These are phyloP conservation scores for Lichenostomus cassidix DNA, from an alignment of 2,113 vertebrate genomes.

Conservation along the genomic window DNA sequence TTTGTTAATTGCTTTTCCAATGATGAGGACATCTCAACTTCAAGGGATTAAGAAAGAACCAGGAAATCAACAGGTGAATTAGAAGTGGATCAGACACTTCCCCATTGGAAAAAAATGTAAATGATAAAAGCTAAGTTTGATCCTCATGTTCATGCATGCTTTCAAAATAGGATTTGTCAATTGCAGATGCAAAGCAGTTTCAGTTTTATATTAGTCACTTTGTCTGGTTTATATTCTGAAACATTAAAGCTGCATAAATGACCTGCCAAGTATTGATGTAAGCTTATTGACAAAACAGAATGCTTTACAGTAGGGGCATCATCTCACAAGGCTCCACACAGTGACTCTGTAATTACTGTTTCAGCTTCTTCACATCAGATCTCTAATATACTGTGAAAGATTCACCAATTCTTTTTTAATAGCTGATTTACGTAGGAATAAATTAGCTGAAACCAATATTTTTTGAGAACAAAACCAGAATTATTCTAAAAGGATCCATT, in stretches of 20 bases:
- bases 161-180: constrained; percentile 75
- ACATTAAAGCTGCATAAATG: constrained; percentile 64
- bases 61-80: constrained; percentile 73
- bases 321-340: constrained; percentile 36
- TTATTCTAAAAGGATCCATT: constrained; percentile 3
- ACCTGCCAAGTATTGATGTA: constrained; percentile 72
- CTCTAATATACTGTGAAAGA: neutral
- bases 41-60: constrained; percentile 62
- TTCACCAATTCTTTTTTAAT: neutral
- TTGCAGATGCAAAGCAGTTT: constrained; percentile 66
- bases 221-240: constrained; percentile 68
- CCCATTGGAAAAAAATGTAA: constrained; percentile 53
- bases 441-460: constrained; percentile 41
- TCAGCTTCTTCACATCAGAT: constrained; percentile 7
- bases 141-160: constrained; percentile 63
- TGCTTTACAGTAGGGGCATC: constrained; percentile 60
- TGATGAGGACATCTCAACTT: constrained; percentile 55
- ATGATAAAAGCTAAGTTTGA: constrained; percentile 71
- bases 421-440: constrained; percentile 23
- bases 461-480: neutral
- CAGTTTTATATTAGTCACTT: constrained; percentile 61
- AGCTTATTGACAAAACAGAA: constrained; percentile 73
- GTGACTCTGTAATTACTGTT: constrained; percentile 60
- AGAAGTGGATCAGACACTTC: constrained; percentile 68
- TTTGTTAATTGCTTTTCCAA: constrained; percentile 70